phyloP scores from a whole-genome alignment of 2,113 vertebrate genomes.

The Donacobius atricapilla region DNA sequence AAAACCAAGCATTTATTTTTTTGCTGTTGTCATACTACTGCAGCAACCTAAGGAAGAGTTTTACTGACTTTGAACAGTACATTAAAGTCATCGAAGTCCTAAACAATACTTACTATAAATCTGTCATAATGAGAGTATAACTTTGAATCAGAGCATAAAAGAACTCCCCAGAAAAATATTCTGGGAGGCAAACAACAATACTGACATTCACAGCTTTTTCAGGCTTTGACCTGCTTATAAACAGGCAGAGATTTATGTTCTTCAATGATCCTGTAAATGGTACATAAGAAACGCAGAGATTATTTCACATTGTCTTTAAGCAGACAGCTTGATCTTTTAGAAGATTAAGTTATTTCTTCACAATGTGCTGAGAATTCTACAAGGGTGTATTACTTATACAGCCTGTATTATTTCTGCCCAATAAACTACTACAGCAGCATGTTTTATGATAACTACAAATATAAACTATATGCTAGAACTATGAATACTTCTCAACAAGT shows the following conservation, averaged over 20 bases:
- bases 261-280: not conserved
- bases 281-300: not conserved
- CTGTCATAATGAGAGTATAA: not conserved
- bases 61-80: not conserved
- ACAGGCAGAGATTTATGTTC: not conserved
- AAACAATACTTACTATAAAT: not conserved
- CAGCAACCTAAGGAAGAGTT: not conserved
- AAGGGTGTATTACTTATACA: not conserved
- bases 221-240: not conserved
- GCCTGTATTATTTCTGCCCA: not conserved
- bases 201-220: not conserved
- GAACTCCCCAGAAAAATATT: not conserved
- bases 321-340: not conserved
- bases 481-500: not conserved
- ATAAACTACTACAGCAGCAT: not conserved
- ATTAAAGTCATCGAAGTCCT: not conserved
- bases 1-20: not conserved
- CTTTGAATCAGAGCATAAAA: not conserved
- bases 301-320: not conserved
- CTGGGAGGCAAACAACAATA: not conserved
- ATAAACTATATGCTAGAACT: not conserved
- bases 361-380: not conserved
- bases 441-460: not conserved
- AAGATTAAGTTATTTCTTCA: not conserved
- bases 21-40: not conserved